Evolutionary conservation across 1,140 invertebrate species (phyloP), one percentile per base, ranked within the genome.

Genomic region (Bombus impatiens): DNA sequence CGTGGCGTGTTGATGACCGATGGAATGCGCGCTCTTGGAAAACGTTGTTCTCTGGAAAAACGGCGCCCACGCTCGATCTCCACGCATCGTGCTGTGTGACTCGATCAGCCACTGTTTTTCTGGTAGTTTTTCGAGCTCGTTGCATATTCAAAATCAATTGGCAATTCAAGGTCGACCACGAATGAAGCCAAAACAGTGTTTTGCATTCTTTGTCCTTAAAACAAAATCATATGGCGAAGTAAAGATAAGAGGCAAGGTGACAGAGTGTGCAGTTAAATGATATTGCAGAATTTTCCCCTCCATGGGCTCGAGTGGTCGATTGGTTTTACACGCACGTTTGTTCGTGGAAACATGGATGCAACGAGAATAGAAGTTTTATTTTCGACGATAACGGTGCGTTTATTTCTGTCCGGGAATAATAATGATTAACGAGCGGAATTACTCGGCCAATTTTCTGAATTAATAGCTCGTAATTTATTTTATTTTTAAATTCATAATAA

Each of bases 1-100:
- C 37, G 70, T 22, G 44, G 42, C 76, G 65, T 47, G 84, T 82
- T 57, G 78, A 86, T 81, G 84, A 86, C 84, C 71, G 76, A 28
- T 22, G 44, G 40, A 53, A 79, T 8, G 6, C 72, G 8, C 35
- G 47, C 57, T 82, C 81, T 28, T 28, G 81, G 42, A 53, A 59
- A n/a, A 37, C 18, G 4, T 18, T 18, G 35, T 3, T n/a, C 35
- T 5, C 4, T 40, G 37, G 25, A 35, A 62, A 62, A 77, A 59
- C 75, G 35, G 37, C 10, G 28, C 28, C 59, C 10, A 62, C 59
- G 59, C 12, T 62, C 28, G 0, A n/a, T n/a, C 10, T 13, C 25
- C 9, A 28, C 25, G 10, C 25, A 4, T 59, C 57, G 25, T 59
- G 57, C 10, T 12, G 10, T 0, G 57, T n/a, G 57, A 28, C 57